Evolutionary conservation across 2,113 vertebrate species (phyloP).

Genomic region (Tetrao urogallus): DNA sequence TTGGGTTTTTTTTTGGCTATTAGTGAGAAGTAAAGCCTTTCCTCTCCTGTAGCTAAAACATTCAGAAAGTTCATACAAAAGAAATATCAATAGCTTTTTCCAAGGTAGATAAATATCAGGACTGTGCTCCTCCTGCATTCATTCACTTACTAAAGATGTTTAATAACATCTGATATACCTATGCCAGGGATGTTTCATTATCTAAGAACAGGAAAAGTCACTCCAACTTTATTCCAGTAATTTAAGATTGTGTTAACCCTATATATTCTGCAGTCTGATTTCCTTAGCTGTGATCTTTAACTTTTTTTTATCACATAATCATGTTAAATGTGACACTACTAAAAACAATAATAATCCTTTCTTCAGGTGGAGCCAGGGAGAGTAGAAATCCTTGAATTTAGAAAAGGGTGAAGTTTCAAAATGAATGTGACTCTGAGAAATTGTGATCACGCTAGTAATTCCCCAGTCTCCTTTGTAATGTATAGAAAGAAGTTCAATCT

Average conservation of each 20-base stretch:
- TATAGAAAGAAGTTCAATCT: background rate
- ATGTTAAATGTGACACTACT: background rate
- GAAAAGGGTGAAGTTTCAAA: background rate
- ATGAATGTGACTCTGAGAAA: background rate
- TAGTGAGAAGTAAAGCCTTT: background rate
- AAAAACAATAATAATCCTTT: background rate
- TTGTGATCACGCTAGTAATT: background rate
- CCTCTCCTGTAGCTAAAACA: background rate
- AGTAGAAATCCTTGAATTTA: background rate
- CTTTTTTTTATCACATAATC: background rate
- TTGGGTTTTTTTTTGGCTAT: background rate
- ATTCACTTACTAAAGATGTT: background rate
- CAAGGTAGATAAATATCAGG: background rate
- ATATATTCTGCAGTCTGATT: background rate
- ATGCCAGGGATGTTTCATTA: background rate
- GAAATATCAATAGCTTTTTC: background rate
- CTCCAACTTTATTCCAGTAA: slow-evolving; percentile 1
- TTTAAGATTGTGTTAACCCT: background rate
- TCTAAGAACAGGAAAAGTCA: background rate
- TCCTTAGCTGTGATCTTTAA: background rate
- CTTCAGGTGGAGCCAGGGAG: background rate
- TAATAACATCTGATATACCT: background rate
- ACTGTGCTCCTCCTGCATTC: background rate
- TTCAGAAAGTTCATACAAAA: background rate
- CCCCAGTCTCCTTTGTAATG: background rate